These are phyloP conservation scores for Sula dactylatra DNA, from an alignment of 2,113 vertebrate genomes.

Conservation along the genomic window DNA sequence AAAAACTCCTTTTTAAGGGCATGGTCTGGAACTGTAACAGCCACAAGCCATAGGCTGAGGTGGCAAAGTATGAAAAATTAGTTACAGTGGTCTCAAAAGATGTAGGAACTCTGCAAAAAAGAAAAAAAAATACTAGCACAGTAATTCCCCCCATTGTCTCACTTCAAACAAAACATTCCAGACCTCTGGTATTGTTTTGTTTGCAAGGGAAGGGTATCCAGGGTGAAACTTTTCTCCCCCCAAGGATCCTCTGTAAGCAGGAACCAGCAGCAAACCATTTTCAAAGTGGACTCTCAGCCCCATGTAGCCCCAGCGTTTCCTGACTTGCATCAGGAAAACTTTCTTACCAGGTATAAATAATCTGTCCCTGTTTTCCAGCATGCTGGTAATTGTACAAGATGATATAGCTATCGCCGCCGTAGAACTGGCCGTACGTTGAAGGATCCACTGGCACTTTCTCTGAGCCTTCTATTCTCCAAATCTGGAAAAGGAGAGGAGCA, in stretches of 20 bases:
- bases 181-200: background rate
- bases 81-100: background rate
- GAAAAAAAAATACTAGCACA: background rate
- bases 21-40: background rate
- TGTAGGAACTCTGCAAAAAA: background rate
- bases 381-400: conserved; percentile 90
- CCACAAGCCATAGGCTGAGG: background rate
- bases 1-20: background rate
- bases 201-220: background rate
- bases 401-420: conserved; percentile 96
- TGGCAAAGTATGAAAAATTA: background rate
- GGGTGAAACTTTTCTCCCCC: background rate
- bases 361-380: conserved; percentile 84
- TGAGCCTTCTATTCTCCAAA: conserved; percentile 92
- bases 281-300: background rate
- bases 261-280: background rate
- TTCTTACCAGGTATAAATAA: conserved; percentile 96
- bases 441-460: conserved; percentile 84
- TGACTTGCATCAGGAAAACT: too few relatives aligned
- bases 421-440: conserved; percentile 88
- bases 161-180: background rate
- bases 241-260: background rate
- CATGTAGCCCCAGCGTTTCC: background rate
- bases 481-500: conserved; percentile 68
- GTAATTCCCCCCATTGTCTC: background rate